phyloP scores from a whole-genome alignment of 2,888 invertebrate genomes.

The Cynaeus angustus region DNA sequence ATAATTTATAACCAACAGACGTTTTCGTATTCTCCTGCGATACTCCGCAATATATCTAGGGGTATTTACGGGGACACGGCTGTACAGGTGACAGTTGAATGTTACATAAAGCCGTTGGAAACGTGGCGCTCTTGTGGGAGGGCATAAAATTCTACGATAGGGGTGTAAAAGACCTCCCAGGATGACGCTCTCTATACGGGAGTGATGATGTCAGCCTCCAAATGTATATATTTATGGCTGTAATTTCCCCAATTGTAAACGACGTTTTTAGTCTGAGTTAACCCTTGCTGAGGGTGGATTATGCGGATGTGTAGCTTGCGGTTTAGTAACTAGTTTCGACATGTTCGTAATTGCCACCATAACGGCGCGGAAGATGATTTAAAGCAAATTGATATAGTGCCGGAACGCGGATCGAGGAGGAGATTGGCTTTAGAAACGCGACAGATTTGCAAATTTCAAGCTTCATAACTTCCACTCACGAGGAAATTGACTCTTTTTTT shows the following conservation, averaged over 20 bases:
- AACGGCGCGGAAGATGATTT: constrained; percentile 15
- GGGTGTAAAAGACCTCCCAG: constrained; percentile 40
- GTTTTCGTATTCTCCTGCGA: constrained; percentile 54
- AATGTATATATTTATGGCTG: constrained; percentile 1
- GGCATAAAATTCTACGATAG: constrained; percentile 42
- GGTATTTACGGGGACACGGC: constrained; percentile 56
- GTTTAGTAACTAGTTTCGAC: constrained; percentile 13
- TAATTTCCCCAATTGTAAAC: constrained; percentile 6
- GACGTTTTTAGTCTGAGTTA: constrained; percentile 14
- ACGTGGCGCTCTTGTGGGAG: constrained; percentile 41
- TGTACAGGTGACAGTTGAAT: constrained; percentile 58
- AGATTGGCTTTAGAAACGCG: constrained; percentile 10
- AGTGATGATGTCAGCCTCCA: constrained; percentile 20
- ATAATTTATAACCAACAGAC: constrained; percentile 59
- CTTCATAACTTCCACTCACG: not conserved
- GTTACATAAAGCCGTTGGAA: constrained; percentile 54
- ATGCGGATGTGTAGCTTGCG: constrained; percentile 12
- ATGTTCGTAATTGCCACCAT: constrained; percentile 6
- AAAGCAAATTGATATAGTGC: constrained; percentile 16
- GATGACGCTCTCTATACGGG: constrained; percentile 10
- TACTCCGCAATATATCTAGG: constrained; percentile 55
- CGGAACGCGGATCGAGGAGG: constrained; percentile 8
- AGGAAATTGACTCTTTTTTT: not conserved
- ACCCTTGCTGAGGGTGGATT: constrained; percentile 6
- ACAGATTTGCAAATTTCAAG: constrained; percentile 7